These are phyloP conservation scores for Drosophila greeni DNA, from an alignment of 2,888 invertebrate genomes.

Conservation along the genomic window DNA sequence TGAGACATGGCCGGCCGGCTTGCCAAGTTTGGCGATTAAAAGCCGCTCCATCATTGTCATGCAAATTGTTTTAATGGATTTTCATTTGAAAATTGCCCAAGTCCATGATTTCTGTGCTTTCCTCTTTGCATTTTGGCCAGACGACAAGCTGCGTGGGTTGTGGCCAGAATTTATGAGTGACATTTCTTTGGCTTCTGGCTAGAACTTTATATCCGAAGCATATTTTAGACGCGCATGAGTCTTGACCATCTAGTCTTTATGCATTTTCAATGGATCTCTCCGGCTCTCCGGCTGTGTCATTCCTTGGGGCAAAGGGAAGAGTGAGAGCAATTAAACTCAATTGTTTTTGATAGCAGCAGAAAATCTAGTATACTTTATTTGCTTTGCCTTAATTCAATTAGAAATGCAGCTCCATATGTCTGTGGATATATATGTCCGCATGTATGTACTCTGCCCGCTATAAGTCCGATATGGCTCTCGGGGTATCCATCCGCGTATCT, in stretches of 20 bases:
- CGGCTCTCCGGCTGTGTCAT: background rate
- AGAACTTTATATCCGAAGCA: conserved; percentile 43
- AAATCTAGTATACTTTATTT: conserved; percentile 51
- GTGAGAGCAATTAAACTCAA: conserved; percentile 73
- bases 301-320: conserved; percentile 18
- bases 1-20: conserved; percentile 49
- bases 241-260: conserved; percentile 47
- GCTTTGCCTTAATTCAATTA: conserved; percentile 73
- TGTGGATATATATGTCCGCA: conserved; percentile 14
- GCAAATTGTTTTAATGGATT: conserved; percentile 65
- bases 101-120: conserved; percentile 27
- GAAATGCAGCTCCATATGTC: conserved; percentile 54
- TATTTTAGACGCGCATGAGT: conserved; percentile 4
- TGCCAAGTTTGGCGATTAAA: conserved; percentile 79
- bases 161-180: conserved; percentile 65
- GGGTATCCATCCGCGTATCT: conserved; percentile 49
- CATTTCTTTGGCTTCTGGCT: conserved; percentile 59
- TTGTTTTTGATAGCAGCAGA: conserved; percentile 66
- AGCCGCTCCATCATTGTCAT: conserved; percentile 76
- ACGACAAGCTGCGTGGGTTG: conserved; percentile 56
- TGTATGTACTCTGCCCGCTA: background rate
- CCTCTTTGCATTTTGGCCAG: conserved; percentile 28
- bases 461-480: conserved; percentile 29
- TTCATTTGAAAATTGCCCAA: conserved; percentile 42
- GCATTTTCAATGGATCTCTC: conserved; percentile 63